Percentiles rank a stretch among this genome's conserved stretches.
phyloP scores from a whole-genome alignment of 2,113 vertebrate species.

The Chauna torquata region DNA sequence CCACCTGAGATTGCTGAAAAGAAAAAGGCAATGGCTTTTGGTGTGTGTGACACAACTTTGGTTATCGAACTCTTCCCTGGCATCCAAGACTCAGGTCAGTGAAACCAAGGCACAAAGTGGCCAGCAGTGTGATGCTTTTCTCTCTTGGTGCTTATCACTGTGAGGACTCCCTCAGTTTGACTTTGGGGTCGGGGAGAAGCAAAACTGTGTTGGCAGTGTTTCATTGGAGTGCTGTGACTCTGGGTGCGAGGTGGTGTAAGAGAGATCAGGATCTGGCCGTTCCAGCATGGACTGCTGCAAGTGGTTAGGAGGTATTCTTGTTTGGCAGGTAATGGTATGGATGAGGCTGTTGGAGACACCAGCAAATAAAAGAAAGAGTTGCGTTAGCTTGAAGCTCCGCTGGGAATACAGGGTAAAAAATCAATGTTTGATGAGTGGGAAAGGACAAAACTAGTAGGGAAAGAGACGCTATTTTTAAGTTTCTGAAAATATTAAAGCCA shows the following conservation, averaged over 20 bases:
- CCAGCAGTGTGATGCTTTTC: not conserved
- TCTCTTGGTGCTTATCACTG: not conserved
- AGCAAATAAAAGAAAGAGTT: not conserved
- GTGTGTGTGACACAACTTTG: not conserved
- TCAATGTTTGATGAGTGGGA: not conserved
- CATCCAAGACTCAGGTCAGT: not conserved
- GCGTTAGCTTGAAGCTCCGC: fast-evolving
- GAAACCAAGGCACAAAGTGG: not conserved
- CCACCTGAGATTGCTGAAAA: not conserved
- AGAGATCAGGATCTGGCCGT: not conserved
- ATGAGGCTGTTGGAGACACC: not conserved
- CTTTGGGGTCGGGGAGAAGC: not conserved
- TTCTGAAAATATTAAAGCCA: slow-evolving; percentile 34
- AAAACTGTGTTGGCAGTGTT: not conserved
- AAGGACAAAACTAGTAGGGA: not conserved
- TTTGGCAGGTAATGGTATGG: not conserved
- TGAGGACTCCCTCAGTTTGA: not conserved
- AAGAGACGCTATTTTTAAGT: slow-evolving; percentile 36
- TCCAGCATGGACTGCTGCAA: not conserved
- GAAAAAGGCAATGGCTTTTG: not conserved
- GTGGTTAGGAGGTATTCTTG: not conserved
- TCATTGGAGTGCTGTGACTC: not conserved
- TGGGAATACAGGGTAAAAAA: slow-evolving; percentile 37
- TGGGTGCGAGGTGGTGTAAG: not conserved
- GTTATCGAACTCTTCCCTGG: not conserved